phyloP scores from a whole-genome alignment of 2,888 invertebrate species.

The Schrankia costaestrigalis region DNA sequence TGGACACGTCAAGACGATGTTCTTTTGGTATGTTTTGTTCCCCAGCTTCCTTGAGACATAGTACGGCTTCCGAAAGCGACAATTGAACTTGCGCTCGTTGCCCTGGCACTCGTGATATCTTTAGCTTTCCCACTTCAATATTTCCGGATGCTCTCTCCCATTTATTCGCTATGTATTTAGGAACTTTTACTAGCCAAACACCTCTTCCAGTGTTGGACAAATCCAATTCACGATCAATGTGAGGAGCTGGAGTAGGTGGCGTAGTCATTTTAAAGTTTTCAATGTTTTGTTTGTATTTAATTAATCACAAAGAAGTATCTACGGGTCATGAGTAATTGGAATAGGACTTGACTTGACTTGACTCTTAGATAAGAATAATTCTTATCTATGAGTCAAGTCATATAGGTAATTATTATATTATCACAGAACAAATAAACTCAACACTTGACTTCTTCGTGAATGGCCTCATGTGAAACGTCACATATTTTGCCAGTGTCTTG shows the following conservation, averaged over 20 bases:
- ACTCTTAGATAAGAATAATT: too few relatives aligned
- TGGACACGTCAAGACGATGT: slow-evolving; percentile 94
- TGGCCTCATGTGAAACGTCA: too few relatives aligned
- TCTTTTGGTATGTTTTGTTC: slow-evolving; percentile 94
- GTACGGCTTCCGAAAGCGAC: slow-evolving; percentile 88
- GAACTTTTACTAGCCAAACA: slow-evolving; percentile 98
- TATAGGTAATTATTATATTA: too few relatives aligned
- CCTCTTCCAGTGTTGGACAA: slow-evolving; percentile 93
- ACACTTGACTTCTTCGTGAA: too few relatives aligned
- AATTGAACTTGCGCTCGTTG: slow-evolving; percentile 94
- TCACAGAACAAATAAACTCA: too few relatives aligned
- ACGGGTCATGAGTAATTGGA: too few relatives aligned
- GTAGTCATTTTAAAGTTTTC: slow-evolving; percentile 41
- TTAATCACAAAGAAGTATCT: too few relatives aligned
- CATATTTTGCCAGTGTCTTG: too few relatives aligned
- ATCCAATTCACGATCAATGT: slow-evolving; percentile 91
- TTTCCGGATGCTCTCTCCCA: slow-evolving; percentile 97
- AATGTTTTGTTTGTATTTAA: too few relatives aligned
- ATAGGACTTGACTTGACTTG: too few relatives aligned
- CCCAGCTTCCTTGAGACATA: slow-evolving; percentile 88
- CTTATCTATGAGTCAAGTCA: too few relatives aligned
- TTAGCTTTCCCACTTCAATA: slow-evolving; percentile 95
- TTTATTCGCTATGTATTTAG: slow-evolving; percentile 96
- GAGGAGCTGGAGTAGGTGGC: slow-evolving; percentile 54
- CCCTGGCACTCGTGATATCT: slow-evolving; percentile 89